Percentiles rank a stretch among this genome's conserved stretches.
Conservation (phyloP, 2,113 vertebrate genomes). For the Alces alces region DNA sequence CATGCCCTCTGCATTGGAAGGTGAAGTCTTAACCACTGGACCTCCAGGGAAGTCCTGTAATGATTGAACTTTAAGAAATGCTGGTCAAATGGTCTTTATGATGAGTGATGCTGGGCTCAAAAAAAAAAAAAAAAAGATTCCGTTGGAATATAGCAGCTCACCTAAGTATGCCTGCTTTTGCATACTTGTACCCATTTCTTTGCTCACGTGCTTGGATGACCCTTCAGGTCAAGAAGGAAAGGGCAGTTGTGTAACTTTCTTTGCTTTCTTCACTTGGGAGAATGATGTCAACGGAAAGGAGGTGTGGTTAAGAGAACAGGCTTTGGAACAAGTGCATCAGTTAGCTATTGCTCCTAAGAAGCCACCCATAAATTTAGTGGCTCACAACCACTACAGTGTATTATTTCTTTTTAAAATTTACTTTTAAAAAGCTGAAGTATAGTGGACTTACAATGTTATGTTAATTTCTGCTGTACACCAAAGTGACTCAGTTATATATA, state of each 20-base stretch:
- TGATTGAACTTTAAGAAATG: not conserved
- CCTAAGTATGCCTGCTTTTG: not conserved
- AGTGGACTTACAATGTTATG: not conserved
- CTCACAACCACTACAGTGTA: not conserved
- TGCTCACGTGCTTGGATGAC: not conserved
- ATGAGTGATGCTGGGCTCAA: not conserved
- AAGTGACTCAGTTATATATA: not conserved
- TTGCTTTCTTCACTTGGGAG: not conserved
- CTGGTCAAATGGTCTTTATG: not conserved
- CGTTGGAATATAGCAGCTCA: not conserved
- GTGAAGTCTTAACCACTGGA: not conserved
- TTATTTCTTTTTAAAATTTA: not conserved
- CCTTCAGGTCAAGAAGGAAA: not conserved
- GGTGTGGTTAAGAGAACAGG: not conserved
- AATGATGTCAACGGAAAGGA: not conserved
- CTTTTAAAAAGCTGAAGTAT: not conserved
- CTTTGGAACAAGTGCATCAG: not conserved
- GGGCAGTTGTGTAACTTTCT: not conserved
- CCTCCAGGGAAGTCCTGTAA: not conserved
- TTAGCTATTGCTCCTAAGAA: not conserved
- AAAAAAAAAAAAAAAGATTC: not conserved
- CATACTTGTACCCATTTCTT: not conserved
- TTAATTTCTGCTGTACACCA: not conserved
- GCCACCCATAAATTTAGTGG: not conserved
- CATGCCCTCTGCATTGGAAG: not conserved